These are phyloP conservation scores for Penaeus chinensis DNA, from an alignment of 1,140 invertebrate genomes.

Conservation along the genomic window DNA sequence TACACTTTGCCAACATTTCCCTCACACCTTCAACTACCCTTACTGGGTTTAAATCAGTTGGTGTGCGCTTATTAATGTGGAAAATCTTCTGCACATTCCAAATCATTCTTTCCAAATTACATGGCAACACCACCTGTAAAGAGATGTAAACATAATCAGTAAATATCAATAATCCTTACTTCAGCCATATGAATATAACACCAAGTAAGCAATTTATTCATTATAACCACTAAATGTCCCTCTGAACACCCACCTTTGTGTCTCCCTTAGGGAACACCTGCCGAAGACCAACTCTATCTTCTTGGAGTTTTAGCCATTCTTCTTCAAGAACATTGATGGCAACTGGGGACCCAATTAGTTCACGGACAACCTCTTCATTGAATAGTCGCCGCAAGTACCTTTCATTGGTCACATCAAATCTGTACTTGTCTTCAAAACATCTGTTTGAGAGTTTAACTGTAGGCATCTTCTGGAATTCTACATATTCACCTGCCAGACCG, in stretches of 20 bases:
- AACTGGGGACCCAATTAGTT: slow-evolving; percentile 91
- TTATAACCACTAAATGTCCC: too few species aligned
- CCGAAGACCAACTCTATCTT: slow-evolving; percentile 87
- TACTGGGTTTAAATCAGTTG: slow-evolving; percentile 92
- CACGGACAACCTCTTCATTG: slow-evolving; percentile 93
- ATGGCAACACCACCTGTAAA: slow-evolving; percentile 85
- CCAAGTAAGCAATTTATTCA: too few species aligned
- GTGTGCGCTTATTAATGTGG: slow-evolving; percentile 93
- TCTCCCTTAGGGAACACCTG: slow-evolving; percentile 78
- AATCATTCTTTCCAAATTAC: slow-evolving; percentile 98
- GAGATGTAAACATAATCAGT: background rate
- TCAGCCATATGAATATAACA: too few species aligned
- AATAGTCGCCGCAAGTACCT: slow-evolving; percentile 88
- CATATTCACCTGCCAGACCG: slow-evolving; percentile 74
- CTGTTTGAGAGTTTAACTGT: slow-evolving; percentile 96
- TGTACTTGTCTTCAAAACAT: slow-evolving; percentile 95
- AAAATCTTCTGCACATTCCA: slow-evolving; percentile 99
- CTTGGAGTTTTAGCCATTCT: slow-evolving; percentile 94
- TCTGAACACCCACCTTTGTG: slow-evolving; percentile 69
- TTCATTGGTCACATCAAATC: slow-evolving; percentile 97
- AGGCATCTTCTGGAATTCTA: slow-evolving; percentile 82
- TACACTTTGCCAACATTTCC: slow-evolving; percentile 87
- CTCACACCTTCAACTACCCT: slow-evolving; percentile 76
- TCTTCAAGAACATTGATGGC: slow-evolving; percentile 91
- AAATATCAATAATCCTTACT: background rate